Conservation (phyloP, 2,888 invertebrate species). For the Parnassius orleans region DNA sequence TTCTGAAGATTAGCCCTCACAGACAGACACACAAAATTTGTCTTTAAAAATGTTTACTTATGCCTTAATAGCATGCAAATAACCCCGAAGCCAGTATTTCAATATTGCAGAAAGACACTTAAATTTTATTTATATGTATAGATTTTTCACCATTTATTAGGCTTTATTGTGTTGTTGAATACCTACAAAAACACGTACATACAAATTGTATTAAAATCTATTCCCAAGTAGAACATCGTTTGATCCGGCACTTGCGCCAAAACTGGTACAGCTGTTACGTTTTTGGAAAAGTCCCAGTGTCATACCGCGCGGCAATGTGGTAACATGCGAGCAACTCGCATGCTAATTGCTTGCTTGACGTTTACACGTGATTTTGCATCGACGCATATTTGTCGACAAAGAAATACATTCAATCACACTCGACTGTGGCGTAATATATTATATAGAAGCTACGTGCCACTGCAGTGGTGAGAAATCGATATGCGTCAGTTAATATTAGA, state of each 20-base stretch:
- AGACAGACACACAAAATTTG: too few species aligned
- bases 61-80: too few species aligned
- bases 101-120: too few species aligned
- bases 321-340: slow-evolving; percentile 14
- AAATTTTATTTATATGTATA: too few species aligned
- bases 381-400: slow-evolving; percentile 20
- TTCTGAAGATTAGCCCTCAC: too few species aligned
- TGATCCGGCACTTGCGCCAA: slow-evolving; percentile 18
- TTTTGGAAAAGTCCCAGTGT: slow-evolving; percentile 22
- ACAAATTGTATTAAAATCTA: background rate
- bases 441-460: background rate
- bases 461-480: slow-evolving; percentile 15
- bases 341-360: slow-evolving; percentile 24
- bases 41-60: too few species aligned
- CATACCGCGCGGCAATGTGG: slow-evolving; percentile 14
- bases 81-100: too few species aligned
- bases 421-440: slow-evolving; percentile 2
- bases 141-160: too few species aligned
- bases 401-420: slow-evolving; percentile 10
- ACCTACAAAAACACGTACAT: too few species aligned
- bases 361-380: slow-evolving; percentile 18
- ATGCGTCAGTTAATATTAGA: slow-evolving; percentile 2
- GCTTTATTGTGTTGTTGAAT: too few species aligned
- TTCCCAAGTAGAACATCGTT: slow-evolving; percentile 2
- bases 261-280: slow-evolving; percentile 20